Conservation (phyloP, 2,797 vertebrate genomes). For the Octomys mimax region DNA sequence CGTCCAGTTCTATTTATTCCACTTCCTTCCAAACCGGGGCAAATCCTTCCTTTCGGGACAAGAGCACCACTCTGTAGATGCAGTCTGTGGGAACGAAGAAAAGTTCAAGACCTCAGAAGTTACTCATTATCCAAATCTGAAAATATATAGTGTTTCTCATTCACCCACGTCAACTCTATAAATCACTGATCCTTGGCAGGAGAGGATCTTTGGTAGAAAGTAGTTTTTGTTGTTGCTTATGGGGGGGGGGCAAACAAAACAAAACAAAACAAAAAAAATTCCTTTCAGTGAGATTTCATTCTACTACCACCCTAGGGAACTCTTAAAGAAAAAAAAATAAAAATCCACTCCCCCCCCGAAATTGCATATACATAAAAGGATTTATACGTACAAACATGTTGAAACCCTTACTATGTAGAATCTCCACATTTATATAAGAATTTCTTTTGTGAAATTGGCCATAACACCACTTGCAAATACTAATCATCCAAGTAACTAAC, state of each 20-base stretch:
- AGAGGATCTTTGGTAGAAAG: constrained; percentile 41
- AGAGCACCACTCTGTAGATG: constrained; percentile 80
- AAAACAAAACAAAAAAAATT: constrained; percentile 33
- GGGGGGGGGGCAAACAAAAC: not conserved
- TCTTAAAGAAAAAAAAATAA: not conserved
- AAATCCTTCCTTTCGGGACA: constrained; percentile 83
- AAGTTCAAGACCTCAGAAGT: constrained; percentile 77
- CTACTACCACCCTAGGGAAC: not conserved
- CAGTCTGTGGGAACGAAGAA: constrained; percentile 77
- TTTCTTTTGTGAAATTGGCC: constrained; percentile 47
- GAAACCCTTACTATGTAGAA: not conserved
- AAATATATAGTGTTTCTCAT: constrained; percentile 75
- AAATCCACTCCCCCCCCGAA: not conserved
- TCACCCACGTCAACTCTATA: constrained; percentile 54
- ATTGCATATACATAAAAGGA: not conserved
- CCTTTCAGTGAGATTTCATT: constrained; percentile 47
- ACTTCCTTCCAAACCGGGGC: constrained; percentile 87
- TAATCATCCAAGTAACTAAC: not conserved
- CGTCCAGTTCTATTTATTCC: constrained; percentile 92
- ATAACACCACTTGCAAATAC: not conserved
- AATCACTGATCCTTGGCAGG: constrained; percentile 75
- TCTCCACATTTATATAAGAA: not conserved
- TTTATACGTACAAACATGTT: not conserved
- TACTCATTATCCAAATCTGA: constrained; percentile 73
- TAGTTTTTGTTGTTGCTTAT: constrained; percentile 69